Evolutionary conservation across 2,797 vertebrate genomes (phyloP).

Genomic region (Meriones psammophilus): DNA sequence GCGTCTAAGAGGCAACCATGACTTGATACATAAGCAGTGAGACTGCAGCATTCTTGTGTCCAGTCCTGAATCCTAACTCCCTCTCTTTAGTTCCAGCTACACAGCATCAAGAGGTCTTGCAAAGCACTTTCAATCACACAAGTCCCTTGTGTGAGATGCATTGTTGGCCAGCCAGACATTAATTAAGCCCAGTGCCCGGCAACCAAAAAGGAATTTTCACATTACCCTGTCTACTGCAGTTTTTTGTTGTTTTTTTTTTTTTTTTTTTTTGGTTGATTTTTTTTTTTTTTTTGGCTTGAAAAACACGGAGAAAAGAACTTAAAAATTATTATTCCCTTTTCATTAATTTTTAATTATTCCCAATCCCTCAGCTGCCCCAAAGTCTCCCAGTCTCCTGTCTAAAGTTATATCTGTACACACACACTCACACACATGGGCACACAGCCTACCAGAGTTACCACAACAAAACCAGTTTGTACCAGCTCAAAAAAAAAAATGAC

Average conservation of each 20-base stretch:
- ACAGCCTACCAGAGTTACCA: not conserved
- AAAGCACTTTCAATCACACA: not conserved
- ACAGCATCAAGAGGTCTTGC: not conserved
- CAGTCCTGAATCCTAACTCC: not conserved
- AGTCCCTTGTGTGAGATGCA: not conserved
- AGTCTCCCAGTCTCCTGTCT: constrained; percentile 3
- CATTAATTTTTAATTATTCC: constrained; percentile 60
- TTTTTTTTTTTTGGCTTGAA: not conserved
- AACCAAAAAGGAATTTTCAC: constrained; percentile 46
- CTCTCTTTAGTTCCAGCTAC: not conserved
- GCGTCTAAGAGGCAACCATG: not conserved
- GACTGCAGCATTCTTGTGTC: not conserved
- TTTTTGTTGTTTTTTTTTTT: not conserved
- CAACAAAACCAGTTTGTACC: not conserved
- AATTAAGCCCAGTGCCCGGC: constrained; percentile 26
- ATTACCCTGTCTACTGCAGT: constrained; percentile 54
- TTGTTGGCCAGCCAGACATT: not conserved
- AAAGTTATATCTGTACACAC: not conserved
- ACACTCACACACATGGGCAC: too few species aligned
- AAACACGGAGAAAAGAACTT: constrained; percentile 57
- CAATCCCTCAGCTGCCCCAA: constrained; percentile 14
- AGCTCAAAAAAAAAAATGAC: constrained; percentile 29
- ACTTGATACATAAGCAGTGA: not conserved
- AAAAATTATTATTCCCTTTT: constrained; percentile 58
- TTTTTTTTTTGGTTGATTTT: too few species aligned